Evolutionary conservation across 2,797 vertebrate species (phyloP), one percentile per base, ranked within the genome.

Genomic region (Merluccius polli): DNA sequence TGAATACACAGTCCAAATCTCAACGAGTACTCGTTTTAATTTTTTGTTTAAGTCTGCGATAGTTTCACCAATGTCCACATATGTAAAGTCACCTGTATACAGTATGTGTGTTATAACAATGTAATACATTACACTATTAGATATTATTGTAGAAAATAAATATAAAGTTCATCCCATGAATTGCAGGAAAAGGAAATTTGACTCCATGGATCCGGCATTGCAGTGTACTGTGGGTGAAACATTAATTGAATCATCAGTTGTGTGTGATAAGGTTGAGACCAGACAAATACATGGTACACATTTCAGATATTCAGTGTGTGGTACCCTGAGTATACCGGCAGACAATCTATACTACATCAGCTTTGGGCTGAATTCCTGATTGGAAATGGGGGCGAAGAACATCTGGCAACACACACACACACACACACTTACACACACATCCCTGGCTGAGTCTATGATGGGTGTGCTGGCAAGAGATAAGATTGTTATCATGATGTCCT

Each of bases 401-500:
- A 70, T n/a, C 76, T 67, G 78, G 75, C 71, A 3, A 35, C 33
- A 35, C 33, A 35, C 33, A 35, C 3, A 35, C 33, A 38, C 6
- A 38, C 36, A 12, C 6, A 38, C 36, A 83, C 44, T 27, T 8
- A 79, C 68, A 73, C 15, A 77, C 71, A 52, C 29, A 8, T 78
- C 87, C 79, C 85, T 72, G 27, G 78, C 81, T 79, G 85, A 82
- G 83, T 78, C 78, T 73, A 72, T 21, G 83, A 82, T 86, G 78
- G 73, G 81, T 90, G 86, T 91, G 90, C 85, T 90, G 81, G 80
- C 76, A 48, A 52, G 77, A 90, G 91, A 91, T 91, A 90, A 87
- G 87, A 89, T 89, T 87, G 87, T n/a, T 30, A 18, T 81, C 82
- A 77, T 87, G 86, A 89, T 89, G 85, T 85, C 85, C 84, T 85